Conservation (phyloP, 2,888 invertebrate species). For the Cephonodes hylas region DNA sequence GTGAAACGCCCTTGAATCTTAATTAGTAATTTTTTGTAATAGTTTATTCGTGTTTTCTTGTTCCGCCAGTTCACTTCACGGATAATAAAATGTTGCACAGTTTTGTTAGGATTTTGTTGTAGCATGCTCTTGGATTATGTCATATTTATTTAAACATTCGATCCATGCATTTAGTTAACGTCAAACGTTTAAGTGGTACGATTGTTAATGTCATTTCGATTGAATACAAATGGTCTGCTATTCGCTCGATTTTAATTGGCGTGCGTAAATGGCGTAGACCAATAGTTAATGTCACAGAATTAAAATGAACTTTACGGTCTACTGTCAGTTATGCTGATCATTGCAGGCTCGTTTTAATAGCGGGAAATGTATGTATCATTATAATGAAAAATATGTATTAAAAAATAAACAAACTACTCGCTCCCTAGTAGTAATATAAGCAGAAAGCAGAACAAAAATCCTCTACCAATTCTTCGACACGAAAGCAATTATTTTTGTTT, state of each 20-base stretch:
- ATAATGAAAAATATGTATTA: too few relatives aligned
- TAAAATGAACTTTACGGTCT: too few relatives aligned
- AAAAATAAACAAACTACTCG: too few relatives aligned
- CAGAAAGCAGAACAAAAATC: too few relatives aligned
- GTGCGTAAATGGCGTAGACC: background rate
- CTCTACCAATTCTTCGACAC: too few relatives aligned
- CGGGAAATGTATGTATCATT: too few relatives aligned
- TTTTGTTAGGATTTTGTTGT: background rate
- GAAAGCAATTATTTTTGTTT: background rate
- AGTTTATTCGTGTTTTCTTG: background rate
- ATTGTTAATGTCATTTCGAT: background rate
- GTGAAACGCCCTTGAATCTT: conserved; percentile 27
- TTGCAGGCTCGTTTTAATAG: too few relatives aligned
- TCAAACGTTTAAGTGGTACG: background rate
- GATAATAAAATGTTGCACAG: background rate
- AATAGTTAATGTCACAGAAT: background rate
- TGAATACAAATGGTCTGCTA: background rate
- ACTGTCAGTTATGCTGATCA: too few relatives aligned
- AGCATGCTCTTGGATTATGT: background rate
- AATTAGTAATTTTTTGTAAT: conserved; percentile 15
- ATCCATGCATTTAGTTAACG: background rate
- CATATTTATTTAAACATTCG: background rate
- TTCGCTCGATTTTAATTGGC: background rate
- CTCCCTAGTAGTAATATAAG: too few relatives aligned
- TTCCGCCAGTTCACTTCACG: background rate